Percentiles rank a stretch among this genome's conserved stretches.
phyloP scores from a whole-genome alignment of 2,113 vertebrate genomes.

The Plectropomus leopardus region DNA sequence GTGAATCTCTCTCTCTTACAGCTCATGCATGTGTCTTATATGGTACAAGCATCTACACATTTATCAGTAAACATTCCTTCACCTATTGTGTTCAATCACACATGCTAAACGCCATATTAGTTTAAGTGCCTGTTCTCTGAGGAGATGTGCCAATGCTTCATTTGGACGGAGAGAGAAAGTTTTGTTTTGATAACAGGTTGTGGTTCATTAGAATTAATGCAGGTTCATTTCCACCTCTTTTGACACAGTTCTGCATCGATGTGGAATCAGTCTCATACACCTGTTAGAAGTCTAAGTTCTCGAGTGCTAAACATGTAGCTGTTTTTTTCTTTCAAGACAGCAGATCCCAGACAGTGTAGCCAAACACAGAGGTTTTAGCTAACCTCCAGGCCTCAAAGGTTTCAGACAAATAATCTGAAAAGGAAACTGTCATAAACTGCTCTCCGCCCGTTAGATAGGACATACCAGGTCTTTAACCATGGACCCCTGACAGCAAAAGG shows the following conservation, averaged over 20 bases:
- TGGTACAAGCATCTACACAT: too few relatives aligned
- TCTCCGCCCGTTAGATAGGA: slow-evolving; percentile 50
- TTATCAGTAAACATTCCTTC: too few relatives aligned
- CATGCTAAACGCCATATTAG: too few relatives aligned
- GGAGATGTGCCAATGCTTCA: slow-evolving; percentile 12
- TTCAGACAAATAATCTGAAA: slow-evolving; percentile 81
- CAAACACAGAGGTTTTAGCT: slow-evolving; percentile 47
- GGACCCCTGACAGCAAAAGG: slow-evolving; percentile 51
- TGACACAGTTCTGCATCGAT: neutral
- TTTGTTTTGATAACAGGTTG: neutral
- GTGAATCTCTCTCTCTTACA: too few relatives aligned
- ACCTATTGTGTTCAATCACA: too few relatives aligned
- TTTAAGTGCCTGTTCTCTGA: too few relatives aligned
- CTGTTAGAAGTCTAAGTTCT: neutral
- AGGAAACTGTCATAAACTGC: slow-evolving; percentile 77
- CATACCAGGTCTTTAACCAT: slow-evolving; percentile 35
- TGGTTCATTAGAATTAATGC: slow-evolving; percentile 4
- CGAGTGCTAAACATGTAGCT: neutral
- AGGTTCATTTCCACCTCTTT: neutral
- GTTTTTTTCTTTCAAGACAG: slow-evolving; percentile 32
- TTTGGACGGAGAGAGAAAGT: slow-evolving; percentile 11
- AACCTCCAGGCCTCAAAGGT: slow-evolving; percentile 71
- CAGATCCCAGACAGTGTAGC: slow-evolving; percentile 57
- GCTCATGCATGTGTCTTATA: too few relatives aligned
- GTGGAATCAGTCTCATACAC: neutral